Evolutionary conservation across 2,797 vertebrate genomes (phyloP).

Genomic region (Channa striata): DNA sequence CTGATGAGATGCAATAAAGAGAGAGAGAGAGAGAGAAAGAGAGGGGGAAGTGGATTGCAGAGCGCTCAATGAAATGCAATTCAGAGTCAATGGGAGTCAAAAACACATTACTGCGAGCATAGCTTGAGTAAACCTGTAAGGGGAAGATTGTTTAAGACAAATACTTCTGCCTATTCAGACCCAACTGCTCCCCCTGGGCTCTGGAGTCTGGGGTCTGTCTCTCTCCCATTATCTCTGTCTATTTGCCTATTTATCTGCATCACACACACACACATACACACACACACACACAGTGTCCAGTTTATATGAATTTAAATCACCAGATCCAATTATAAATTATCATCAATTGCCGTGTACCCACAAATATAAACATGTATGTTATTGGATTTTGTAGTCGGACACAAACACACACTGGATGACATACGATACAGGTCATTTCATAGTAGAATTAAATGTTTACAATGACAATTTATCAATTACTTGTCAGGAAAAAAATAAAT

Average conservation of each 20-base stretch:
- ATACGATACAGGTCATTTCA: neutral
- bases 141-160: constrained; percentile 69
- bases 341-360: no score
- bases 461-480: no score
- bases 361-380: no score
- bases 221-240: constrained; percentile 33
- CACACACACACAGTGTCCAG: neutral
- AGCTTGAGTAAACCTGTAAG: constrained; percentile 72
- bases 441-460: neutral
- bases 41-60: constrained; percentile 54
- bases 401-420: neutral
- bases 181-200: constrained; percentile 41
- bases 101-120: constrained; percentile 70
- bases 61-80: constrained; percentile 69
- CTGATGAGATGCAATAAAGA: constrained; percentile 78
- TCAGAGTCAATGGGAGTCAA: constrained; percentile 77
- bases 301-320: no score
- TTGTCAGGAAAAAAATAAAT: neutral
- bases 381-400: no score
- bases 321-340: no score
- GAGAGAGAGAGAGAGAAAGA: constrained; percentile 36
- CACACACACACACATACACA: neutral
- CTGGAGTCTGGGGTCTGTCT: constrained; percentile 12
- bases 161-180: constrained; percentile 50
- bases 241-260: constrained; percentile 31